Evolutionary conservation across 2,113 vertebrate genomes (phyloP).

Genomic region (Dipodomys stephensi): DNA sequence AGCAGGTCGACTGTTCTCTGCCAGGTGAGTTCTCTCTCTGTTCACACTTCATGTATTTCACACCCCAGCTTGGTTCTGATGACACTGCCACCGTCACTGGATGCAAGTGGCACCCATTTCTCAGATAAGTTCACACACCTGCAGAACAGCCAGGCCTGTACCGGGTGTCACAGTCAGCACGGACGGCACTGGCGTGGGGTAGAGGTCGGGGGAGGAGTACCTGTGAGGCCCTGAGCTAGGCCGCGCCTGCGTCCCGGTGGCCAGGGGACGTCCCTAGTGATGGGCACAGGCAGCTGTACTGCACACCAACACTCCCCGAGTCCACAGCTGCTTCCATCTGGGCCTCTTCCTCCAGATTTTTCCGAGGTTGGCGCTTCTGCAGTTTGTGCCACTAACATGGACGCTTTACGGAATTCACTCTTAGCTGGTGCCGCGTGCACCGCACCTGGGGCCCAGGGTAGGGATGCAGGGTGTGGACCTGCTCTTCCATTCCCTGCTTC

Average conservation of each 20-base stretch:
- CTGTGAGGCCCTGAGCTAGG: neutral
- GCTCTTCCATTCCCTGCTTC: conserved; percentile 9
- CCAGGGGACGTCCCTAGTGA: neutral
- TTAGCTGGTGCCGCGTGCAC: neutral
- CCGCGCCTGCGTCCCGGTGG: neutral
- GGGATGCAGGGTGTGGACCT: neutral
- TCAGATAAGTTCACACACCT: neutral
- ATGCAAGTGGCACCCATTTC: neutral
- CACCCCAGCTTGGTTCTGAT: neutral
- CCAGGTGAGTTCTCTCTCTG: conserved; percentile 17
- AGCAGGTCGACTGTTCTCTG: neutral
- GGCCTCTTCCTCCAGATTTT: neutral
- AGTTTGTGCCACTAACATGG: neutral
- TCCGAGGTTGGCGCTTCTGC: neutral
- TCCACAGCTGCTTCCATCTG: neutral
- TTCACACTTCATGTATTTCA: neutral
- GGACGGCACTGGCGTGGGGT: too few relatives aligned
- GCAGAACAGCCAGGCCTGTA: neutral
- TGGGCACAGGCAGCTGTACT: neutral
- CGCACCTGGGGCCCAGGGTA: neutral
- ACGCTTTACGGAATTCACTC: conserved; percentile 13
- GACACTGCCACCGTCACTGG: neutral
- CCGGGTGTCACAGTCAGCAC: neutral
- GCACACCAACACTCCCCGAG: neutral
- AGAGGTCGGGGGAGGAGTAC: neutral